Evolutionary conservation across 2,888 invertebrate species (phyloP).

Genomic region (Belgica antarctica): DNA sequence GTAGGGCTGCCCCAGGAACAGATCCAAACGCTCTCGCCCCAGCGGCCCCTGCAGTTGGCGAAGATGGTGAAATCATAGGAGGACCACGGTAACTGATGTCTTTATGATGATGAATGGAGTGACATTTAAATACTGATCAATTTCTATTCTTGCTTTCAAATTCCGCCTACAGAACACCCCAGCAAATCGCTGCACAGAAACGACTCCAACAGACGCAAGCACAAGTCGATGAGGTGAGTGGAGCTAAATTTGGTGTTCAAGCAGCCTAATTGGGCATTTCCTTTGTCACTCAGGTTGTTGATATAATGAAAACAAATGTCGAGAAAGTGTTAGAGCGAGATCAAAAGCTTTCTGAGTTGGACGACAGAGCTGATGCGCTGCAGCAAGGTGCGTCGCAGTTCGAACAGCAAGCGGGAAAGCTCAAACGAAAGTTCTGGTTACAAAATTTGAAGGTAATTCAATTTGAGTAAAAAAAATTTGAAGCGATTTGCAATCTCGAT

Average conservation of each 20-base stretch:
- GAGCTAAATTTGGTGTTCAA: not conserved
- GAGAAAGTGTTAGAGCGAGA: constrained; percentile 95
- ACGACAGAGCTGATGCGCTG: constrained; percentile 92
- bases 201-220: constrained; percentile 81
- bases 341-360: constrained; percentile 90
- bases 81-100: constrained; percentile 59
- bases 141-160: constrained; percentile 46
- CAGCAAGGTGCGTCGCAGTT: constrained; percentile 95
- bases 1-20: constrained; percentile 40
- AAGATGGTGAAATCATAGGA: constrained; percentile 75
- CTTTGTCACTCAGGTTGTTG: constrained; percentile 65
- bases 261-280: constrained; percentile 9
- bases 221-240: constrained; percentile 72
- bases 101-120: not conserved
- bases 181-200: constrained; percentile 79
- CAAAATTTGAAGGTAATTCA: constrained; percentile 83
- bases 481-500: too few relatives aligned
- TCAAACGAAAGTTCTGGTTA: constrained; percentile 97
- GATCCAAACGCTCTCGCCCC: constrained; percentile 61
- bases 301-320: constrained; percentile 93
- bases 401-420: constrained; percentile 94
- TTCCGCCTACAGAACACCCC: constrained; percentile 62
- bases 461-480: too few relatives aligned
- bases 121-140: too few relatives aligned
- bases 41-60: constrained; percentile 61